Conservation (phyloP, 2,797 vertebrate species). For the Megalops cyprinoides region DNA sequence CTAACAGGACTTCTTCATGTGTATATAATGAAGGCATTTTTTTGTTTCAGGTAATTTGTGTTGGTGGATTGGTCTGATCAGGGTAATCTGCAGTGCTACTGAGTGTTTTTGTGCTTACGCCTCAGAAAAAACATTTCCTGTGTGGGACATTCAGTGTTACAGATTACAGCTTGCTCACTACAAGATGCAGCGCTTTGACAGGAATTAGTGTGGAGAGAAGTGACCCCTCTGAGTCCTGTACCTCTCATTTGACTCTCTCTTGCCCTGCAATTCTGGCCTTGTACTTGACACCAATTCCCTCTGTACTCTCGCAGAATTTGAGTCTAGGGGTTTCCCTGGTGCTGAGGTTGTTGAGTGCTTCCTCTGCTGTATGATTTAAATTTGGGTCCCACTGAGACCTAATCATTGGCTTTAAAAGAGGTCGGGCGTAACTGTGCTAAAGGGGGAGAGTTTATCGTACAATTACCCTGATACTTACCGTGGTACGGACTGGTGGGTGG, state of each 20-base stretch:
- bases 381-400: background rate
- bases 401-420: slow-evolving; percentile 14
- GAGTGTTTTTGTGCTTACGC: background rate
- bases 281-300: background rate
- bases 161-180: background rate
- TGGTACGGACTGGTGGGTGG: background rate
- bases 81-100: too few species aligned
- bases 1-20: slow-evolving; percentile 4
- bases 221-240: background rate
- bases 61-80: slow-evolving; percentile 21
- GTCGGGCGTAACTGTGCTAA: background rate
- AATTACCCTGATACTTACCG: slow-evolving; percentile 25
- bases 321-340: background rate
- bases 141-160: background rate
- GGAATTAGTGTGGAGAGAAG: too few species aligned
- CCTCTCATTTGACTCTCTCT: background rate
- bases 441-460: slow-evolving; percentile 30
- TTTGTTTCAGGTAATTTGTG: background rate
- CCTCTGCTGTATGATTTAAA: background rate
- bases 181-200: too few species aligned
- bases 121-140: background rate
- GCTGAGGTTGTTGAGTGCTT: background rate
- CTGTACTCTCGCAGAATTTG: background rate
- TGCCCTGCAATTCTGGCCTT: background rate
- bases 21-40: background rate